phyloP scores from a whole-genome alignment of 2,888 invertebrate species.

The Drosophila lutescens region DNA sequence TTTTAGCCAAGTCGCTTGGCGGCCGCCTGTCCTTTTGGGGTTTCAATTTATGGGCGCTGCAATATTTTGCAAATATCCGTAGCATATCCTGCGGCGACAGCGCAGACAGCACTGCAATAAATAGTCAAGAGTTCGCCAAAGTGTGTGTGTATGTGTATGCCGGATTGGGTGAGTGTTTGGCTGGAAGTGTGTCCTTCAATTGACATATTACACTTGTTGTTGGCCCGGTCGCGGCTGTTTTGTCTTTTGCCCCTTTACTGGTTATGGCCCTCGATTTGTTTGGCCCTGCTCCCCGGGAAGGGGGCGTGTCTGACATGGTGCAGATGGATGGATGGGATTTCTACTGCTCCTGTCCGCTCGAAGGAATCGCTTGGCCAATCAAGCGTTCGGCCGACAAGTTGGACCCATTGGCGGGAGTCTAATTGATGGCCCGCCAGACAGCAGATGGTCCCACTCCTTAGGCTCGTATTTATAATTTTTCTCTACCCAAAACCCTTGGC shows the following conservation, averaged over 20 bases:
- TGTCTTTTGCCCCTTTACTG: constrained; percentile 50
- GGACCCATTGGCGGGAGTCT: constrained; percentile 40
- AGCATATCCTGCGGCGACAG: constrained; percentile 74
- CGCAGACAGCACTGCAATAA: constrained; percentile 73
- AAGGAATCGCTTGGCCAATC: constrained; percentile 58
- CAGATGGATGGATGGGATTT: constrained; percentile 1
- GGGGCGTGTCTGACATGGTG: constrained; percentile 1
- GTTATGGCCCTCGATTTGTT: constrained; percentile 47
- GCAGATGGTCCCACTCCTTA: constrained; percentile 35
- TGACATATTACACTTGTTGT: constrained; percentile 77
- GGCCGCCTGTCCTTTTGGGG: constrained; percentile 57
- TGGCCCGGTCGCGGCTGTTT: constrained; percentile 53
- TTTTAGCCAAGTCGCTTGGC: constrained; percentile 41
- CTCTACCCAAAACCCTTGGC: background rate
- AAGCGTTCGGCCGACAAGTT: constrained; percentile 60
- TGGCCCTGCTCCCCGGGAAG: constrained; percentile 4
- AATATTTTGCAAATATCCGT: constrained; percentile 78
- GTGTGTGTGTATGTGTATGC: constrained; percentile 19
- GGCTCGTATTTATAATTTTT: constrained; percentile 9
- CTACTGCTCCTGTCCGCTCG: constrained; percentile 34
- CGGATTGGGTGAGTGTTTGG: constrained; percentile 20
- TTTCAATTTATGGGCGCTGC: constrained; percentile 76
- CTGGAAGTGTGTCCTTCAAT: constrained; percentile 64
- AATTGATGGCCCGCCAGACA: constrained; percentile 61
- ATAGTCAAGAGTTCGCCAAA: constrained; percentile 61